Evolutionary conservation across 2,113 vertebrate species (phyloP).

Genomic region (Numenius arquata): DNA sequence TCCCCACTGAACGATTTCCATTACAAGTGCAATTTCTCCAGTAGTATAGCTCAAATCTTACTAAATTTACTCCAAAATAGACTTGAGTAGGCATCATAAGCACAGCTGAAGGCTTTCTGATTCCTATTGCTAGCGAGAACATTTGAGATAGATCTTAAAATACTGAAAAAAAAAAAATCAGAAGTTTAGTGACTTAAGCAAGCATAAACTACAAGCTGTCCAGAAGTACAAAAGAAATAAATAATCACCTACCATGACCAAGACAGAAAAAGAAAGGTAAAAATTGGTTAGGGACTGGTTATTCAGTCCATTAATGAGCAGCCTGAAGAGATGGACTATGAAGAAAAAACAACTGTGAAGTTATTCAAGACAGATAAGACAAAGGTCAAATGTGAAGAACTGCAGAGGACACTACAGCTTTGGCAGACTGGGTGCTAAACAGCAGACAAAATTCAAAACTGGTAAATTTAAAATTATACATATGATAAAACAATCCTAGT

Average conservation of each 20-base stretch:
- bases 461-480: background rate
- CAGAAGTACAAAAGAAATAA: background rate
- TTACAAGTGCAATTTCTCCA: background rate
- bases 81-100: background rate
- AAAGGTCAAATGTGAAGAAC: background rate
- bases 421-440: background rate
- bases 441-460: background rate
- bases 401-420: background rate
- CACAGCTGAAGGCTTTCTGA: background rate
- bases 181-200: background rate
- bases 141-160: background rate
- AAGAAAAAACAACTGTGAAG: background rate
- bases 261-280: background rate
- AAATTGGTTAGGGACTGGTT: background rate
- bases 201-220: background rate
- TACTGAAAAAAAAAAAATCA: background rate
- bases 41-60: background rate
- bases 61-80: background rate
- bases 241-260: background rate
- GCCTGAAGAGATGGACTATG: background rate
- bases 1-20: background rate
- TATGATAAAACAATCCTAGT: background rate
- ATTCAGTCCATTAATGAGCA: background rate
- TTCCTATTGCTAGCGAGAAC: background rate
- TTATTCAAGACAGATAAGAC: background rate